phyloP scores from a whole-genome alignment of 2,888 invertebrate genomes.

The Beris morrisii region DNA sequence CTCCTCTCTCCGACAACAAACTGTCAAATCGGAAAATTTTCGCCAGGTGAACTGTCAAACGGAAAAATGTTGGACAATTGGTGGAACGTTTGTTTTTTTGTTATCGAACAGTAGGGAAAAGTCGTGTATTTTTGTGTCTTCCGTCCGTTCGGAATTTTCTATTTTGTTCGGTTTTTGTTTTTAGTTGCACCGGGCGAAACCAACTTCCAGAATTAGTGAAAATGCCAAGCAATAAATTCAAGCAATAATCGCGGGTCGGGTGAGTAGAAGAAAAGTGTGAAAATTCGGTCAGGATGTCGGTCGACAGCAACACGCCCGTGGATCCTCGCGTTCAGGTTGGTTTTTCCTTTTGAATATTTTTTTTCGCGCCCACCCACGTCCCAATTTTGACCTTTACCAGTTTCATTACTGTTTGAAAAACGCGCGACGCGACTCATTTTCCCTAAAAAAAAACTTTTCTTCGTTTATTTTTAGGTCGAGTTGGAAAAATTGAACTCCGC shows the following conservation, averaged over 20 bases:
- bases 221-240: constrained; percentile 4
- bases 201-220: background rate
- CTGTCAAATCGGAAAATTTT: constrained; percentile 4
- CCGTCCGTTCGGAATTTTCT: too few species aligned
- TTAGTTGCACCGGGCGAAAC: too few species aligned
- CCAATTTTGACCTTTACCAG: too few species aligned
- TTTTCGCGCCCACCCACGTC: background rate
- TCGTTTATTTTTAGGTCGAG: constrained; percentile 64
- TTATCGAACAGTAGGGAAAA: too few species aligned
- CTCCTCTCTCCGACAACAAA: too few species aligned
- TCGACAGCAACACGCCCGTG: constrained; percentile 66
- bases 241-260: background rate
- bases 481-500: constrained; percentile 86
- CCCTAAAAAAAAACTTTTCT: constrained; percentile 12
- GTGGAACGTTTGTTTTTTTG: background rate
- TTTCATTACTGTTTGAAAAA: too few species aligned
- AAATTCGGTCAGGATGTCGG: constrained; percentile 47
- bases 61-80: constrained; percentile 8
- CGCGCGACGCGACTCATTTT: background rate
- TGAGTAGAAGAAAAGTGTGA: background rate
- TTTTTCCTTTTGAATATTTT: constrained; percentile 40
- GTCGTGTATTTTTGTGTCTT: too few species aligned
- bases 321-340: constrained; percentile 80
- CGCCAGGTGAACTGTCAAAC: constrained; percentile 6
- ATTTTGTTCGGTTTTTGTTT: too few species aligned